Evolutionary conservation across 1,140 invertebrate genomes (phyloP).

Genomic region (Meloidogyne hapla): DNA sequence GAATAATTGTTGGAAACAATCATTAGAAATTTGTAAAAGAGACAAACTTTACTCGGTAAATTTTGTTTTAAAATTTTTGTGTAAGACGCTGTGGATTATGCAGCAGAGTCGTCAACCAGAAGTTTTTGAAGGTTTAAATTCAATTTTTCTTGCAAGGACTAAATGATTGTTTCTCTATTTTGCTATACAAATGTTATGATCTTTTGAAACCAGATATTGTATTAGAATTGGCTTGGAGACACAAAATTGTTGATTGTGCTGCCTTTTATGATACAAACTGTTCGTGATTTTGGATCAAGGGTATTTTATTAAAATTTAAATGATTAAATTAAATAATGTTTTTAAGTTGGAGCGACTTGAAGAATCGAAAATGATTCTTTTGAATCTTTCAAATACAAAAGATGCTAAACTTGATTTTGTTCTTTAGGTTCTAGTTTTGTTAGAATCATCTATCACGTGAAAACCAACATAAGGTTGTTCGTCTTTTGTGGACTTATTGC

Average conservation of each 20-base stretch:
- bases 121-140: constrained; percentile 91
- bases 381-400: too few species aligned
- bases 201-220: constrained; percentile 96
- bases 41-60: constrained; percentile 84
- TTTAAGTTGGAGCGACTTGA: constrained; percentile 77
- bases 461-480: too few species aligned
- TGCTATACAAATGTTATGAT: constrained; percentile 98
- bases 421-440: too few species aligned
- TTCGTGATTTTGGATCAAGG: constrained; percentile 68
- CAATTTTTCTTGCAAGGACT: constrained; percentile 95
- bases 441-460: too few species aligned
- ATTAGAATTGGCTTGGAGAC: constrained; percentile 92
- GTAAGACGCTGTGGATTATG: constrained; percentile 97
- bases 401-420: too few species aligned
- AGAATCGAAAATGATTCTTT: too few species aligned
- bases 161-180: constrained; percentile 95
- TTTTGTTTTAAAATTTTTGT: constrained; percentile 19
- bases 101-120: constrained; percentile 91
- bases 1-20: constrained; percentile 99
- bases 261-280: constrained; percentile 96
- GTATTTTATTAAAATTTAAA: constrained; percentile 25
- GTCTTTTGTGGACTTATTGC: too few species aligned
- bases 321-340: background rate
- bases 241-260: constrained; percentile 97
- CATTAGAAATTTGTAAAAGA: constrained; percentile 97